Conservation (phyloP, 2,888 invertebrate genomes). For the Habrosyne pyritoides region DNA sequence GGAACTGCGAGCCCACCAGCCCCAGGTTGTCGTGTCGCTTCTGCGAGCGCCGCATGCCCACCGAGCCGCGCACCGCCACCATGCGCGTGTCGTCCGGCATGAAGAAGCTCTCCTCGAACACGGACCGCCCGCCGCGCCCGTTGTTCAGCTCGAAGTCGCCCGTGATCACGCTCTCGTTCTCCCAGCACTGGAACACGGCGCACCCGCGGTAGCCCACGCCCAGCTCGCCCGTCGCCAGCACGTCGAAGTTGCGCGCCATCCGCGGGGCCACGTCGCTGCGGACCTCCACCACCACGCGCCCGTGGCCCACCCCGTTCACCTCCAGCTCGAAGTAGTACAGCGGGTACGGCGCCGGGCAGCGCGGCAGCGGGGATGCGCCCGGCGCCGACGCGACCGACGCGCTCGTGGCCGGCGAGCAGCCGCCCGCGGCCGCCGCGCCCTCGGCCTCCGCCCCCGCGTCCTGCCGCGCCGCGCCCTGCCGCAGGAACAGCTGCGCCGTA, state of each 20-base stretch:
- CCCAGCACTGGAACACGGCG: constrained; percentile 92
- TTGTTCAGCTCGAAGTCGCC: constrained; percentile 92
- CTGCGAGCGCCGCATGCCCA: constrained; percentile 92
- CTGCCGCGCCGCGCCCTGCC: constrained; percentile 78
- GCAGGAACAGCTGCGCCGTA: constrained; percentile 88
- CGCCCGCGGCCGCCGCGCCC: constrained; percentile 63
- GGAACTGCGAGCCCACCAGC: constrained; percentile 93
- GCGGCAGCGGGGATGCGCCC: constrained; percentile 41
- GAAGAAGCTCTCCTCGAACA: constrained; percentile 90
- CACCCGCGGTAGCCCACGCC: constrained; percentile 92
- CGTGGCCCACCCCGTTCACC: constrained; percentile 87
- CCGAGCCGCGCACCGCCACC: constrained; percentile 89
- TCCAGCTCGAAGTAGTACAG: constrained; percentile 91
- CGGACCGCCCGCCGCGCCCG: constrained; percentile 90
- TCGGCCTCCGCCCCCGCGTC: too few relatives aligned
- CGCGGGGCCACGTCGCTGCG: constrained; percentile 90
- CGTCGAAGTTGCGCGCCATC: constrained; percentile 91
- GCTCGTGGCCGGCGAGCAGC: constrained; percentile 37
- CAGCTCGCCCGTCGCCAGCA: constrained; percentile 87
- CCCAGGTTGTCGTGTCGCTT: constrained; percentile 91
- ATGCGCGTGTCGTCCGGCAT: constrained; percentile 92
- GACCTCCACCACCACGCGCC: constrained; percentile 90
- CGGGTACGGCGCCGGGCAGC: constrained; percentile 78
- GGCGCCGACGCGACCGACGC: constrained; percentile 54
- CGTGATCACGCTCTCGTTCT: constrained; percentile 91